Percentiles rank a stretch among this genome's conserved stretches.
Evolutionary conservation across 2,797 vertebrate species (phyloP).

Genomic region (Trematomus bernacchii): DNA sequence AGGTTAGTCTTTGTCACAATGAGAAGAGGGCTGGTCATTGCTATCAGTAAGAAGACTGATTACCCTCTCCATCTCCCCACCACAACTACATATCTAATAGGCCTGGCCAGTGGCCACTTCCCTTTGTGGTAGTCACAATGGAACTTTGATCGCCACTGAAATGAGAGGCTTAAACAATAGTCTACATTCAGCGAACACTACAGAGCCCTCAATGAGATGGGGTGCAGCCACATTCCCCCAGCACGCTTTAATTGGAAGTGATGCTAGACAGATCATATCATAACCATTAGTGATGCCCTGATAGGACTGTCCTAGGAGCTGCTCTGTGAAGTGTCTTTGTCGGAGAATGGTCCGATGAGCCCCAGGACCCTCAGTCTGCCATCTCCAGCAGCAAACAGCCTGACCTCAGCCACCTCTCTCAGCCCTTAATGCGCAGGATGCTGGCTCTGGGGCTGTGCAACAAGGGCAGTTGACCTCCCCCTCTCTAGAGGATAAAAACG

Average conservation of each 20-base stretch:
- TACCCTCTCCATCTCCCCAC: conserved; percentile 73
- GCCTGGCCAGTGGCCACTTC: conserved; percentile 73
- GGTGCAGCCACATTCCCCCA: conserved; percentile 66
- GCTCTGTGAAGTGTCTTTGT: conserved; percentile 78
- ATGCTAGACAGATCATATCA: conserved; percentile 87
- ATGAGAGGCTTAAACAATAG: conserved; percentile 81
- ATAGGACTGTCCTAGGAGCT: conserved; percentile 79
- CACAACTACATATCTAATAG: conserved; percentile 81
- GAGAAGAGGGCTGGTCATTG: conserved; percentile 73
- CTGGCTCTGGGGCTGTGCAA: conserved; percentile 68
- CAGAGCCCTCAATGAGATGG: conserved; percentile 54
- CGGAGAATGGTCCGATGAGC: conserved; percentile 65
- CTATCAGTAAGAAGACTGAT: conserved; percentile 84
- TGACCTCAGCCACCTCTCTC: conserved; percentile 78
- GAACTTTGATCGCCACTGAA: conserved; percentile 80
- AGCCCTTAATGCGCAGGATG: conserved; percentile 77
- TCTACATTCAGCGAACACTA: conserved; percentile 69
- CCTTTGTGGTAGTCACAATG: conserved; percentile 81
- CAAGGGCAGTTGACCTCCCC: conserved; percentile 77
- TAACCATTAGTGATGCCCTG: conserved; percentile 84
- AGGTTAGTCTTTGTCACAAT: conserved; percentile 75
- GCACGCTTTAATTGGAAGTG: conserved; percentile 83
- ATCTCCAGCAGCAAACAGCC: conserved; percentile 73
- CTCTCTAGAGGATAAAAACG: conserved; percentile 79
- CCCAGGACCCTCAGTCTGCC: conserved; percentile 65